phyloP scores from a whole-genome alignment of 2,888 invertebrate genomes.

The Diabrotica balteata region DNA sequence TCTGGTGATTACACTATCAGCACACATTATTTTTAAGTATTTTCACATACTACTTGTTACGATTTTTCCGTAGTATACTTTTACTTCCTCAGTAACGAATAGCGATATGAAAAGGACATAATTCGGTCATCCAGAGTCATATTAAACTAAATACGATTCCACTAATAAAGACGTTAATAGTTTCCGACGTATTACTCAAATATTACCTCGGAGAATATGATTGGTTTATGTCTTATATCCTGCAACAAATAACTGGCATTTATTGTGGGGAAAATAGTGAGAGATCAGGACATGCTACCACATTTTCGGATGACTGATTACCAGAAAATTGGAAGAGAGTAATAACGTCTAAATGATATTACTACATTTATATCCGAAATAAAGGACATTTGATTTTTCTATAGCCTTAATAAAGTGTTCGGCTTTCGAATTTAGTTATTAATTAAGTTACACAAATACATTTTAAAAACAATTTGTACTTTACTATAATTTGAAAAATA shows the following conservation, averaged over 20 bases:
- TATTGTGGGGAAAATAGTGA: constrained; percentile 32
- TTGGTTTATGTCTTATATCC: constrained; percentile 43
- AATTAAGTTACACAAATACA: too few relatives aligned
- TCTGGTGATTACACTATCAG: too few relatives aligned
- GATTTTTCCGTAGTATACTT: constrained; percentile 17
- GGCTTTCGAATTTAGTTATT: too few relatives aligned
- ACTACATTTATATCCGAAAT: too few relatives aligned
- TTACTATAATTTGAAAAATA: too few relatives aligned
- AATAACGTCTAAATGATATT: background rate
- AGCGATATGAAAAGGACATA: constrained; percentile 16
- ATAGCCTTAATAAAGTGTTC: too few relatives aligned
- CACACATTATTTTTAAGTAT: too few relatives aligned
- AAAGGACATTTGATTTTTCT: too few relatives aligned
- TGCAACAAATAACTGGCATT: constrained; percentile 35
- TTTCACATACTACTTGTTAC: too few relatives aligned
- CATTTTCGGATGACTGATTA: constrained; percentile 22
- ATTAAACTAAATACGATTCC: constrained; percentile 42
- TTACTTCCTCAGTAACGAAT: constrained; percentile 19
- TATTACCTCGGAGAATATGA: constrained; percentile 48
- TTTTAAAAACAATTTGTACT: too few relatives aligned
- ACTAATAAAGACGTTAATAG: constrained; percentile 52
- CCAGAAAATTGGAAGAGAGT: constrained; percentile 14
- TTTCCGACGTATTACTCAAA: constrained; percentile 52
- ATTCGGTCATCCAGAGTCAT: constrained; percentile 14
- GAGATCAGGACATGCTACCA: constrained; percentile 23